These are phyloP conservation scores for Lepidonotus clava DNA, from an alignment of 2,888 invertebrate genomes.

Conservation along the genomic window DNA sequence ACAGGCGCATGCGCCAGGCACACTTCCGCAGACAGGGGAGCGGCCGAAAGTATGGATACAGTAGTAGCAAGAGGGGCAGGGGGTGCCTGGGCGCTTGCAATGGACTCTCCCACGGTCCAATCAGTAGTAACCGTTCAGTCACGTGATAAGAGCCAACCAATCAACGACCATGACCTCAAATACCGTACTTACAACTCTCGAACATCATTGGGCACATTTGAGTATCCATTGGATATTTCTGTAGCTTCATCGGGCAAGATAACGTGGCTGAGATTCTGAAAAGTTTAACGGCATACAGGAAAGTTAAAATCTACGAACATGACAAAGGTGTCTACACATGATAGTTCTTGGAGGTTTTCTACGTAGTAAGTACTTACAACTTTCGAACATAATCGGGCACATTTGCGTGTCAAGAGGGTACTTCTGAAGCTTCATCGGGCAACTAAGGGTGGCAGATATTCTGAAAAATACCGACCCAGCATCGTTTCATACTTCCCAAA, in stretches of 20 bases:
- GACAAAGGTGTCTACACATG: conserved; percentile 29
- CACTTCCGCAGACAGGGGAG: conserved; percentile 40
- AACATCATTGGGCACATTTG: conserved; percentile 73
- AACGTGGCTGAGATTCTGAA: conserved; percentile 70
- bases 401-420: conserved; percentile 75
- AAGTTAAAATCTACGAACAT: conserved; percentile 53
- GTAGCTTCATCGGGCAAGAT: conserved; percentile 73
- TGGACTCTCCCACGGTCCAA: background rate
- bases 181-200: conserved; percentile 74
- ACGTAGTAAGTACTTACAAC: conserved; percentile 70
- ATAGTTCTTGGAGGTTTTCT: background rate
- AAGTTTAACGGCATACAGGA: conserved; percentile 51
- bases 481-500: conserved; percentile 18
- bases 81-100: background rate
- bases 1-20: conserved; percentile 44
- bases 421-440: conserved; percentile 73
- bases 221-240: conserved; percentile 75
- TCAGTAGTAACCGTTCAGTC: background rate
- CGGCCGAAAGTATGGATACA: conserved; percentile 21
- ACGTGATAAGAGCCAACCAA: conserved; percentile 33
- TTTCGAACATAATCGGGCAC: conserved; percentile 74
- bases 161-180: conserved; percentile 47
- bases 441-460: conserved; percentile 70
- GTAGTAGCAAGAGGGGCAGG: conserved; percentile 30
- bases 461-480: conserved; percentile 64